These are phyloP conservation scores for Psilopsiagon aymara DNA, from an alignment of 2,113 vertebrate genomes.

Conservation along the genomic window DNA sequence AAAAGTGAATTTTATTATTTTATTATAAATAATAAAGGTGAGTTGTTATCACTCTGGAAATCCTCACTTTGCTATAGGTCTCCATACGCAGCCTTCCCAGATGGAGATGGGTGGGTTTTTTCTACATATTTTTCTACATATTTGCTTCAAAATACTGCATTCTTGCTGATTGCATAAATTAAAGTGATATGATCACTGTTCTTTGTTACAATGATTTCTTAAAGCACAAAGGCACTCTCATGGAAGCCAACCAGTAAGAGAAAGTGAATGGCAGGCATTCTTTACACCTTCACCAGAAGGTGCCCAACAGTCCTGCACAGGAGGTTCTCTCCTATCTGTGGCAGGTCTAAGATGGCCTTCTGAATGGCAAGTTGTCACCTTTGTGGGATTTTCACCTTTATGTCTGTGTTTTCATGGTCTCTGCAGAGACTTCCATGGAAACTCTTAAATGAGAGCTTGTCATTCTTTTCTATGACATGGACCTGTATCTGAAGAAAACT, in stretches of 20 bases:
- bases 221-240: not conserved
- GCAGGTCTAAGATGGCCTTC: not conserved
- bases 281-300: not conserved
- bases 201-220: not conserved
- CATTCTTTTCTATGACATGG: not conserved
- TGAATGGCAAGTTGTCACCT: not conserved
- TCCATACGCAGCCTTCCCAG: not conserved
- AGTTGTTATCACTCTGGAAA: not conserved
- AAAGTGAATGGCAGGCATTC: not conserved
- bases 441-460: not conserved
- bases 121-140: not conserved
- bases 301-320: not conserved
- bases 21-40: not conserved
- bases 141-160: not conserved
- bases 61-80: not conserved
- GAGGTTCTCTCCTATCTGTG: not conserved
- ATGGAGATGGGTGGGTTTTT: accelerated
- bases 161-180: not conserved
- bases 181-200: not conserved
- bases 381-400: not conserved
- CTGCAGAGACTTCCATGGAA: not conserved
- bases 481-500: not conserved
- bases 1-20: no score
- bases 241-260: not conserved
- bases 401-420: not conserved